Percentiles rank a stretch among this genome's conserved stretches.
These are phyloP conservation scores for Trachelus iudaicus DNA, from an alignment of 2,888 invertebrate genomes.

Conservation along the genomic window DNA sequence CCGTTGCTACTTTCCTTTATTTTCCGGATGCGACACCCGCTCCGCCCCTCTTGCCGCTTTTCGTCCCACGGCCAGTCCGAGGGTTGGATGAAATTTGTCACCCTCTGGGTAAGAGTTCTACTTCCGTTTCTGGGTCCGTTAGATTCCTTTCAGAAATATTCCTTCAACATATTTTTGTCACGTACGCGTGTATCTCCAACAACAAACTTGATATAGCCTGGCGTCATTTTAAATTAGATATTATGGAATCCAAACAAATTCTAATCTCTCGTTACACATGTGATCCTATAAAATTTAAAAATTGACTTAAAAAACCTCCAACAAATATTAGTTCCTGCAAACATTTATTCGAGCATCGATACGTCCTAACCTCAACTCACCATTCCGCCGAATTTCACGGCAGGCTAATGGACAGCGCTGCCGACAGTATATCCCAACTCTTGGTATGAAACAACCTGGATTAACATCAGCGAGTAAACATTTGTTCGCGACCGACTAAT, in stretches of 20 bases:
- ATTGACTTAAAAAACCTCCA: neutral
- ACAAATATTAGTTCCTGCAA: neutral
- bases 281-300: neutral
- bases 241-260: neutral
- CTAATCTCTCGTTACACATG: neutral
- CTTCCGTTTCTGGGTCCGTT: neutral
- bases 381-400: neutral
- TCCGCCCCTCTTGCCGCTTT: slow-evolving; percentile 19
- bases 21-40: slow-evolving; percentile 45
- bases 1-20: slow-evolving; percentile 56
- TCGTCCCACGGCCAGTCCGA: slow-evolving; percentile 10
- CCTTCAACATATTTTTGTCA: neutral
- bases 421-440: neutral
- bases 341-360: neutral
- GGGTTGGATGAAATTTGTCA: slow-evolving; percentile 27
- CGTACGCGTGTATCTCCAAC: neutral
- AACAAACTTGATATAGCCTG: neutral
- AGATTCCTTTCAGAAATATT: neutral
- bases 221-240: neutral
- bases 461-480: neutral
- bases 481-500: neutral
- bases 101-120: slow-evolving; percentile 26
- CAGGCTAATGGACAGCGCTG: neutral
- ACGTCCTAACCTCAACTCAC: neutral
- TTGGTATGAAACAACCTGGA: neutral